Conservation (phyloP, 2,888 invertebrate species). For the Aspidapion aeneum region DNA sequence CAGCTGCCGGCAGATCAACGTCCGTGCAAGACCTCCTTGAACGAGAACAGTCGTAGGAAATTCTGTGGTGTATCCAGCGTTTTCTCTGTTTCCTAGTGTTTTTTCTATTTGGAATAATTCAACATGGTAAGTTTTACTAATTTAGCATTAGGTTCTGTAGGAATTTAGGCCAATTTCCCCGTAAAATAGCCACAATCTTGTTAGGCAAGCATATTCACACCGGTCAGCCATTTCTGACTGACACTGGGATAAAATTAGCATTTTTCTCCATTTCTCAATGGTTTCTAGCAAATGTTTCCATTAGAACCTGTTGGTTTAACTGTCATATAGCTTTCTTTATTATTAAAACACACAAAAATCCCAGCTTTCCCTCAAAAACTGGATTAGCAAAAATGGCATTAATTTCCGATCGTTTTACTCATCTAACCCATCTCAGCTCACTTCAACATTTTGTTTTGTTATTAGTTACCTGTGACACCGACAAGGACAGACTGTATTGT, state of each 20-base stretch:
- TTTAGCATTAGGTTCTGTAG: neutral
- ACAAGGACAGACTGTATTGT: neutral
- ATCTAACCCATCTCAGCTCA: neutral
- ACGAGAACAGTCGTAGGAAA: slow-evolving; percentile 42
- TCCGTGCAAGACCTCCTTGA: slow-evolving; percentile 44
- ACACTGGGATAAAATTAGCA: no score
- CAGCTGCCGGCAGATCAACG: slow-evolving; percentile 46
- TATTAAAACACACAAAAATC: no score
- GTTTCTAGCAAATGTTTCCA: no score
- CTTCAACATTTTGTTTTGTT: neutral
- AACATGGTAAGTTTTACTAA: slow-evolving; percentile 43
- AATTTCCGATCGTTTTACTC: no score
- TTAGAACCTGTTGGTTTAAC: no score
- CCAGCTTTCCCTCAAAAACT: no score
- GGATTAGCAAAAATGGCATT: no score
- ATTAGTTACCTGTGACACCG: neutral
- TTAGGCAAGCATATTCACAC: slow-evolving; percentile 11
- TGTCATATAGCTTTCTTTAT: no score
- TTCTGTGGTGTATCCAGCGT: slow-evolving; percentile 43
- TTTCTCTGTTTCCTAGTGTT: slow-evolving; percentile 40
- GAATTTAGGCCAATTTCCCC: neutral
- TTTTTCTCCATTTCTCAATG: no score
- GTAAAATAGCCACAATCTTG: neutral
- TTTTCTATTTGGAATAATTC: slow-evolving; percentile 38
- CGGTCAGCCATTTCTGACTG: slow-evolving; percentile 32